phyloP scores from a whole-genome alignment of 1,140 invertebrate genomes.

The Zaprionus tsacasi region DNA sequence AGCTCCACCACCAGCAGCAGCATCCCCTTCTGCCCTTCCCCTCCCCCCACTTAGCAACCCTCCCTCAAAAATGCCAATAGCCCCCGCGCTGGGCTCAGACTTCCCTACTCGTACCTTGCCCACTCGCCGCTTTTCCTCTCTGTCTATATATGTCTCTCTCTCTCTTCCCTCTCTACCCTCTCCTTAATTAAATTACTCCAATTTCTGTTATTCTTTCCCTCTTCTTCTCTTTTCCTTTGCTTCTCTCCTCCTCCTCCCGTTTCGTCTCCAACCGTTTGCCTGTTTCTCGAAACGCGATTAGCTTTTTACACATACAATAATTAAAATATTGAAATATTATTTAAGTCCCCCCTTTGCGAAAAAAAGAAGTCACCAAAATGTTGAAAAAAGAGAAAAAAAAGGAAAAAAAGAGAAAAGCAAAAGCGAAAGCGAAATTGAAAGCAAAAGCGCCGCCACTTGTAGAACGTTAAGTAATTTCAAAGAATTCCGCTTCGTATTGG shows the following conservation, averaged over 20 bases:
- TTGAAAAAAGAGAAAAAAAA: constrained; percentile 21
- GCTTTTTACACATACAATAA: constrained; percentile 74
- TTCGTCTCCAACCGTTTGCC: constrained; percentile 6
- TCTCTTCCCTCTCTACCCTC: background rate
- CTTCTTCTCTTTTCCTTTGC: background rate
- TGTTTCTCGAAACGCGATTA: constrained; percentile 61
- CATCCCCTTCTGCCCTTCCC: background rate
- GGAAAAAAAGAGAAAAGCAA: background rate
- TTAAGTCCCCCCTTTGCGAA: constrained; percentile 54
- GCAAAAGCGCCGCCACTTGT: constrained; percentile 61
- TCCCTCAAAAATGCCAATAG: constrained; percentile 5
- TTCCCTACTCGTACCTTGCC: background rate
- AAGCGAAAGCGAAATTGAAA: background rate
- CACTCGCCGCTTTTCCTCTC: background rate
- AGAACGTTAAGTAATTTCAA: constrained; percentile 59
- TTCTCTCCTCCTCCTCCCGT: background rate
- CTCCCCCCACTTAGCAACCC: background rate
- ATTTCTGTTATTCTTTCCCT: background rate
- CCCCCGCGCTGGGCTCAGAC: background rate
- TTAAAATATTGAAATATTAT: constrained; percentile 71
- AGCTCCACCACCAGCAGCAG: constrained; percentile 15
- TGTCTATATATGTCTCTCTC: background rate
- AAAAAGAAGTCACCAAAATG: constrained; percentile 58
- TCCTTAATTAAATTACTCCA: background rate
- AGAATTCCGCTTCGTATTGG: constrained; percentile 21